Evolutionary conservation across 1,140 invertebrate genomes (phyloP), one percentile per base, ranked within the genome.

Genomic region (Trichoplusia ni): DNA sequence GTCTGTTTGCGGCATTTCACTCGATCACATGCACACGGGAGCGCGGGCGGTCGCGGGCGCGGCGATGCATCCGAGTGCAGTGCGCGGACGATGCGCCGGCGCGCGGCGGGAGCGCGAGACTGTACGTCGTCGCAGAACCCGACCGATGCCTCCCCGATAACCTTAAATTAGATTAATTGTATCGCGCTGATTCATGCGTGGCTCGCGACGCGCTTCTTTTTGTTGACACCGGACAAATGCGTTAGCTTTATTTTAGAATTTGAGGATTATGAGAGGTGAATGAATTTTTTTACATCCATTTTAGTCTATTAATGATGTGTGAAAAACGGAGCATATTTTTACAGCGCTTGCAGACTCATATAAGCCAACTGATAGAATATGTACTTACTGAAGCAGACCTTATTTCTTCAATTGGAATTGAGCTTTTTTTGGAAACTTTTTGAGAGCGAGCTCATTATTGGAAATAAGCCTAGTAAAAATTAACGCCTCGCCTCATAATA

Each of bases 81-180:
- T 67, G 69, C 75, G 74, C 79, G 86, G 38, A 64, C 71, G 70
- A 77, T 77, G 77, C 77, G 83, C 70, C 73, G 71, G 74, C 73
- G n/a, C 58, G 67, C 76, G 73, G 59, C 77, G 73, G 70, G 59
- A 31, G 71, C 75, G 76, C 85, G 86, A 90, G 88, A 90, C 88
- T 89, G 86, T 88, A 75, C 88, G 87, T 76, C 87, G 87, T 68
- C 82, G 73, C 60, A 67, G 54, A 66, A 69, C 74, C 79, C 77
- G 69, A 74, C 74, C 82, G 71, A 81, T 80, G 73, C 84, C 82
- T 81, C 78, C 76, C 78, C 85, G 77, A 86, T 87, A 89, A 85
- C 82, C 84, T 84, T 86, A 89, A 86, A 87, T 87, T 89, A 89
- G 87, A 90, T 89, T 89, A 87, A 90, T 90, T 85, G 83, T 86